Evolutionary conservation across 2,113 vertebrate genomes (phyloP).

Genomic region (Poeciliopsis retropinna): DNA sequence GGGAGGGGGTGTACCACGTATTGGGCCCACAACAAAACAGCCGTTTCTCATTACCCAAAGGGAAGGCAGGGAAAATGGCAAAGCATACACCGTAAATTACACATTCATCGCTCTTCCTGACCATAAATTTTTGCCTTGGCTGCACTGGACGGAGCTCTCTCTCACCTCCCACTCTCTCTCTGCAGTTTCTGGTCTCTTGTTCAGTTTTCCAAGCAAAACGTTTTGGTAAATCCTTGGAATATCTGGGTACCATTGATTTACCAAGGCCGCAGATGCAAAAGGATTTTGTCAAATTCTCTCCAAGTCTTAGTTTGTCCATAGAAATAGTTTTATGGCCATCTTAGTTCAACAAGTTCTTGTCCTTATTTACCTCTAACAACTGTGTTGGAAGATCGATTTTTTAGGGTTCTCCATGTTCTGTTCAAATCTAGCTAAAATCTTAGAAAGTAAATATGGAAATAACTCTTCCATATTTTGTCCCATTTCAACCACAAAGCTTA

Average conservation of each 20-base stretch:
- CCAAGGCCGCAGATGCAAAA: constrained; percentile 60
- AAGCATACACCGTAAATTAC: constrained; percentile 78
- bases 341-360: not conserved
- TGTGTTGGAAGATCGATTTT: not conserved
- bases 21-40: constrained; percentile 75
- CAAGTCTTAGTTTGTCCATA: constrained; percentile 3
- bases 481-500: too few relatives aligned
- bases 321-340: not conserved
- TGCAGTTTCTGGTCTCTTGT: constrained; percentile 43
- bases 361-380: not conserved
- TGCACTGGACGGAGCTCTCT: constrained; percentile 63
- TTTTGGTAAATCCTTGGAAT: constrained; percentile 56
- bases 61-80: constrained; percentile 78
- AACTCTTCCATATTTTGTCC: too few relatives aligned
- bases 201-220: constrained; percentile 60
- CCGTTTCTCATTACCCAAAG: constrained; percentile 81
- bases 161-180: constrained; percentile 62
- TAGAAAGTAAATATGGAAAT: not conserved
- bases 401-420: not conserved
- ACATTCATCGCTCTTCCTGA: constrained; percentile 79
- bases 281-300: constrained; percentile 65
- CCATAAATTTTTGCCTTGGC: constrained; percentile 77
- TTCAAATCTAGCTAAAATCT: not conserved
- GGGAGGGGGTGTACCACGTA: constrained; percentile 68
- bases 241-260: constrained; percentile 48